Base-by-base conservation (phyloP, 2,888 invertebrate species). In the Criorhina ranunculi region DNA sequence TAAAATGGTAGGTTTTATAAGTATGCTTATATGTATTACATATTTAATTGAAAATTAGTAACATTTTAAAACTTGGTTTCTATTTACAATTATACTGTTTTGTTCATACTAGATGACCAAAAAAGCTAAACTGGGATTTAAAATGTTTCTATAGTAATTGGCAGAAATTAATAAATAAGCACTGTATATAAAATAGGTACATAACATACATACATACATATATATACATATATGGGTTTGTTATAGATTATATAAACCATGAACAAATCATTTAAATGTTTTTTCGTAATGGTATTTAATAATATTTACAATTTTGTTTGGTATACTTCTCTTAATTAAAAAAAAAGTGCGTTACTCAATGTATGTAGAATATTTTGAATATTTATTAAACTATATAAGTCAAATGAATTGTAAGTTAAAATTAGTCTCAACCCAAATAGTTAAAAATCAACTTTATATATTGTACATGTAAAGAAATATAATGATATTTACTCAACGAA, bases 401-500 rank as follows among this genome's bases (percentile, higher is more conserved):
- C 44, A 69, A 69, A 57, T 44, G 24, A 55, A 33, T 44, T 42
- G 31, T 62, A 42, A 53, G 53, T 42, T 62, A 15, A 19, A 73
- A 53, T 19, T 73, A 31, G 44, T 73, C 62, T 53, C 44, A 55
- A 69, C 33, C 19, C 33, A 19, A 55, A 49, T 51, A 60, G 72
- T 60, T 60, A 42, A 72, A 72, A 19, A 72, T 42, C 31, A 51
- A 60, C 49, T 70, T 15, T 72, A 72, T 60, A 55, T 53, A 73
- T 72, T 9, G 62, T 73, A 73, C 42, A 73, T 42, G 51, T 29
- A 67, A 31, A 53, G 9, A 70, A 17, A 72, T 69, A 69, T 46
- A 64, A 49, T 62, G 42, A 62, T 62, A 73, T 73, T 62, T 62
- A 73, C 51, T 62, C 53, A 72, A 72, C 72, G 51, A 60, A 60